These are phyloP conservation scores for Apocheima hispidaria DNA, from an alignment of 2,888 invertebrate genomes.

Conservation along the genomic window DNA sequence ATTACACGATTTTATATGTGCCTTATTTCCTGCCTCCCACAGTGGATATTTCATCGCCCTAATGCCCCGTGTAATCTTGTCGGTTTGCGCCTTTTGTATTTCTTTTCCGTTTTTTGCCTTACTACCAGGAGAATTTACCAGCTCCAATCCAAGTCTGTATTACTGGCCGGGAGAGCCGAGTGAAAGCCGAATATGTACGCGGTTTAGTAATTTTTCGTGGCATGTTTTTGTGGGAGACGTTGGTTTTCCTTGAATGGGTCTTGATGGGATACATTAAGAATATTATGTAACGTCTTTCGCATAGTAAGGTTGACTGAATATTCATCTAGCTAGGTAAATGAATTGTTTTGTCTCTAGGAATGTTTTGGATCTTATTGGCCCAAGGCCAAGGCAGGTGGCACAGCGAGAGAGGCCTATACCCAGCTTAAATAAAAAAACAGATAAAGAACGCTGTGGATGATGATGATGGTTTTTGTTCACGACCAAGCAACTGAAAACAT, in stretches of 20 bases:
- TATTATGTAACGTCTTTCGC: constrained; percentile 5
- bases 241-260: constrained; percentile 39
- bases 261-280: constrained; percentile 40
- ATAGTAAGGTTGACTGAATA: neutral
- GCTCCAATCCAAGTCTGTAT: constrained; percentile 73
- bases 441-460: no score
- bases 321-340: neutral
- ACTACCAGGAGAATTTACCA: constrained; percentile 73
- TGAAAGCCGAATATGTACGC: constrained; percentile 55
- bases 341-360: constrained; percentile 6
- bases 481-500: no score
- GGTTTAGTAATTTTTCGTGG: constrained; percentile 52
- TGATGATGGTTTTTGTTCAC: no score
- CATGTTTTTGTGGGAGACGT: constrained; percentile 40
- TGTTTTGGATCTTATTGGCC: no score
- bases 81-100: constrained; percentile 74
- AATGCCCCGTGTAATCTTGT: constrained; percentile 56
- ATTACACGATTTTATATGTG: constrained; percentile 53
- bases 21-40: constrained; percentile 55
- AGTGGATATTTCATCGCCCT: constrained; percentile 55
- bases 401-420: no score
- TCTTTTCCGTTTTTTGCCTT: constrained; percentile 73
- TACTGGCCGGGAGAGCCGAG: constrained; percentile 61
- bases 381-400: no score
- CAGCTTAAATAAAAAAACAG: no score